Evolutionary conservation across 2,888 invertebrate genomes (phyloP).

Genomic region (Pristionchus exspectatus): DNA sequence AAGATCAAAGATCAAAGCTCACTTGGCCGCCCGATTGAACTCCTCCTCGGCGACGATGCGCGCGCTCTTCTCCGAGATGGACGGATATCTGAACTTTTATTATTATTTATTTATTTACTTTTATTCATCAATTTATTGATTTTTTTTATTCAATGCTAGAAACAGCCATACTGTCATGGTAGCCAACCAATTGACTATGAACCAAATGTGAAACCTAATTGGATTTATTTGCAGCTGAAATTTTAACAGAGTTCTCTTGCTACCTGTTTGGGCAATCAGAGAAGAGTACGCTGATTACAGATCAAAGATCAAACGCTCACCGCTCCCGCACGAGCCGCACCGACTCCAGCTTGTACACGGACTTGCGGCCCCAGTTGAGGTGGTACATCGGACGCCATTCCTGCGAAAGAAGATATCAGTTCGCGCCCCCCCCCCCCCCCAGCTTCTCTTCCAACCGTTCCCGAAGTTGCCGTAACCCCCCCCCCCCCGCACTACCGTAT

Average conservation of each 20-base stretch:
- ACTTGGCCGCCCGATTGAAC: slow-evolving; percentile 60
- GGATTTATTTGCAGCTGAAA: not conserved
- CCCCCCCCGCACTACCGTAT: not conserved
- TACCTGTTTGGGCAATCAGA: too few relatives aligned
- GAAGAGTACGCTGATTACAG: too few relatives aligned
- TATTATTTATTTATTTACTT: not conserved
- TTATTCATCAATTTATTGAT: not conserved
- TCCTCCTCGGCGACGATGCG: slow-evolving; percentile 56
- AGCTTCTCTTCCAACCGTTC: too few relatives aligned
- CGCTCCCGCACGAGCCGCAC: slow-evolving; percentile 26
- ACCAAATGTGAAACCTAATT: not conserved
- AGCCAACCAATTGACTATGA: not conserved
- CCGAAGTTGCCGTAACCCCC: too few relatives aligned
- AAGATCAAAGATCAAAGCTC: not conserved
- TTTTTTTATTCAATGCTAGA: not conserved
- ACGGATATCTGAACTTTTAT: slow-evolving; percentile 30
- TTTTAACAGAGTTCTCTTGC: not conserved
- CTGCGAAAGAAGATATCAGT: slow-evolving; percentile 35
- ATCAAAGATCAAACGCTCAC: not conserved
- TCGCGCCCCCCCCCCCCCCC: too few relatives aligned
- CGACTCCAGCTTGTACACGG: slow-evolving; percentile 38
- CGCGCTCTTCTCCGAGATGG: slow-evolving; percentile 57
- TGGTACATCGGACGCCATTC: slow-evolving; percentile 65
- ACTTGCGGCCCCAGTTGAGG: slow-evolving; percentile 64
- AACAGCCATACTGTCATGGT: not conserved